These are phyloP conservation scores for Chiridota heheva DNA, from an alignment of 35 echinoderm and acorn worm species.

Conservation along the genomic window DNA sequence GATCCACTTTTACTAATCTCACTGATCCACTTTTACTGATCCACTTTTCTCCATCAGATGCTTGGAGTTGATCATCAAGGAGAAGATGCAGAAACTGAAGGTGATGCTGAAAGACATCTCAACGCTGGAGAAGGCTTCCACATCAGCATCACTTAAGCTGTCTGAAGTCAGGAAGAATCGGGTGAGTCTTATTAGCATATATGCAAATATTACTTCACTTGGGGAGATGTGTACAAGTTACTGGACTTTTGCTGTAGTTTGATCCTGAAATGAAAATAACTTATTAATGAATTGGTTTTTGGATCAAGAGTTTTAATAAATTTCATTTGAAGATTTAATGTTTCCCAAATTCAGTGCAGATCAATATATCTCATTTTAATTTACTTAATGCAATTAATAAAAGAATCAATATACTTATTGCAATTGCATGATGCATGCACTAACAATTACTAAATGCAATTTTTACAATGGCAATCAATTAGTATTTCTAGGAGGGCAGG, in stretches of 20 bases:
- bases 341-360: not conserved
- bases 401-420: no score
- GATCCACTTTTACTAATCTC: no score
- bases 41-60: constrained; percentile 47
- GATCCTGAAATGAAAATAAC: not conserved
- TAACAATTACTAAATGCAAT: no score
- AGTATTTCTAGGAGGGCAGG: no score
- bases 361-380: not conserved
- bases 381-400: no score
- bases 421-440: no score
- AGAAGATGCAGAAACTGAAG: constrained; percentile 77
- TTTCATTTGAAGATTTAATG: not conserved
- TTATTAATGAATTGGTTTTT: not conserved
- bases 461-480: no score
- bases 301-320: not conserved
- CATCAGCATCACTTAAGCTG: constrained; percentile 68
- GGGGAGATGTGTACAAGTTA: not conserved
- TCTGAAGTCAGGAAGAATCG: constrained; percentile 74
- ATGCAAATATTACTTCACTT: not conserved
- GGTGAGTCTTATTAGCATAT: constrained; percentile 33
- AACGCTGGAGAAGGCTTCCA: constrained; percentile 79
- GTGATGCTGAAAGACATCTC: constrained; percentile 78
- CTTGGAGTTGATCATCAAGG: constrained; percentile 82
- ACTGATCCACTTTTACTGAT: not conserved
- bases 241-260: not conserved